Base-by-base conservation (phyloP, 2,797 vertebrate genomes). In the Sebastes vulpes region DNA sequence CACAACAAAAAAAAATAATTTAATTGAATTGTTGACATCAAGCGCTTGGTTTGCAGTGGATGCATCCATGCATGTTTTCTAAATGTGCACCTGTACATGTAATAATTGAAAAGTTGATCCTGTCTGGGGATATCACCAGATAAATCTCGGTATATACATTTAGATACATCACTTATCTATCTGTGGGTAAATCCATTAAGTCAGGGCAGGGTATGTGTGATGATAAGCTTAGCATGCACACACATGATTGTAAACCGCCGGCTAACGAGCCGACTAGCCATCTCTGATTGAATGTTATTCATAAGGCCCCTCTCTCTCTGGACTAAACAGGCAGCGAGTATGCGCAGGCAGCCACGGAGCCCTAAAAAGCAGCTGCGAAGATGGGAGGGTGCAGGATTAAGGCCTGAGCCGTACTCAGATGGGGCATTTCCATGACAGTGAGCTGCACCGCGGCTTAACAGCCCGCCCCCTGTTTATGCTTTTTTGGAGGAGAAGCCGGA, bases 401-500 rank as follows among this genome's bases (percentile, higher is more conserved):
- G 92, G 90, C 82, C 88, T 93, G 90, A 91, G 92, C 92, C 92
- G 90, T 75, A 81, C 90, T 95, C 95, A 95, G 90, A 93, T 89
- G 94, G 93, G 93, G 92, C 94, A 95, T 96, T 96, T 96, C 95
- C 95, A 95, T 95, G 94, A 96, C 95, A 96, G 94, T 93, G 93
- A 94, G 93, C 92, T 91, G 89, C 80, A 78, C 85, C 83, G 72
- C 38, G 72, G 92, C 93, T 95, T 96, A 95, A 94, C 90, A 93
- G 90, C 91, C 92, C 88, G 90, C 89, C 94, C 42, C 89, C 94
- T 95, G 95, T 96, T 96, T 96, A 96, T 95, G 94, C 93, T 94
- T 95, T 50, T 94, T 95, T 91, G 90, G 94, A 95, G 82, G 87
- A 93, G 89, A 95, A 92, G 93, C 93, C 77, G 89, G 92, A 95